phyloP scores from a whole-genome alignment of 2,888 invertebrate species.

The Lydus trimaculatus region DNA sequence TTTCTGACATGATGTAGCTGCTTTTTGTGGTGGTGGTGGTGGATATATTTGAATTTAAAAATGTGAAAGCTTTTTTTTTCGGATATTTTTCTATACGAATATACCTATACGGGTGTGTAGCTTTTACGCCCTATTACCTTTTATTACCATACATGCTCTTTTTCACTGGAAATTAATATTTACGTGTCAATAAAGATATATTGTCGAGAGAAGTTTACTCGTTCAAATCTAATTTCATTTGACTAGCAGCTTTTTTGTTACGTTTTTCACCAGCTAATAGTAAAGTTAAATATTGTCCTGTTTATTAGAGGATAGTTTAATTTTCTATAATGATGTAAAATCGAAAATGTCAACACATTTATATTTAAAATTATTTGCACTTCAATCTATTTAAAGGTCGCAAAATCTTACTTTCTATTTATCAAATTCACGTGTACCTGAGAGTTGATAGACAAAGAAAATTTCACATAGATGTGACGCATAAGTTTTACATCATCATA shows the following conservation, averaged over 20 bases:
- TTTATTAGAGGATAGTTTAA: background rate
- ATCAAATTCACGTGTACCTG: background rate
- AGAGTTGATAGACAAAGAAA: background rate
- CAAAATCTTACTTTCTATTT: too few relatives aligned
- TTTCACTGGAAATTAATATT: background rate
- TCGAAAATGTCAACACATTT: too few relatives aligned
- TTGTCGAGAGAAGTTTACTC: background rate
- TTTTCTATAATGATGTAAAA: too few relatives aligned
- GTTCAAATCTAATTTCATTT: background rate
- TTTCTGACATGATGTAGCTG: background rate
- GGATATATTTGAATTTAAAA: background rate
- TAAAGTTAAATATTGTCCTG: background rate
- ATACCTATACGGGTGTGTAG: conserved; percentile 1
- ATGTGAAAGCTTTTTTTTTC: background rate
- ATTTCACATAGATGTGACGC: background rate
- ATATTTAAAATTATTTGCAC: too few relatives aligned
- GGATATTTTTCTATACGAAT: background rate
- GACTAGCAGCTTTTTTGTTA: background rate
- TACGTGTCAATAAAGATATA: background rate
- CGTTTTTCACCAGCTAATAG: background rate
- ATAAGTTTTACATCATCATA: background rate
- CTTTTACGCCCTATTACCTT: conserved; percentile 9
- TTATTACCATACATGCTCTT: background rate
- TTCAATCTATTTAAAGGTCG: too few relatives aligned
- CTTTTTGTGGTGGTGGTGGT: background rate